Conservation (phyloP, 2,888 invertebrate genomes). For the Anthrax anthrax region DNA sequence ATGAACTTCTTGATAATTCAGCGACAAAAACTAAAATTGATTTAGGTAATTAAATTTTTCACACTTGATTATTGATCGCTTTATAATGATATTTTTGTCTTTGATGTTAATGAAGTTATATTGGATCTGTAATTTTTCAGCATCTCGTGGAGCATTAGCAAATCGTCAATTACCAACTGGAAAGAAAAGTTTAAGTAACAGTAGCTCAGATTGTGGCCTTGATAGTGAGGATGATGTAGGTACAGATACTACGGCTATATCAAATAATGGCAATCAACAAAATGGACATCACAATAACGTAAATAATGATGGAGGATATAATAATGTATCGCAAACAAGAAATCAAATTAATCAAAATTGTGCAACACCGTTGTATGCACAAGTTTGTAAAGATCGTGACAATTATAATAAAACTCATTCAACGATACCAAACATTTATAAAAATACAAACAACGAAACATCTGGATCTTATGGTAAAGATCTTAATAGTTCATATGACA, state of each 20-base stretch:
- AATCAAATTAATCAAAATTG: conserved; percentile 29
- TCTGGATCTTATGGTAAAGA: conserved; percentile 21
- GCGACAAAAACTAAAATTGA: conserved; percentile 75
- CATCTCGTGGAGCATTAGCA: conserved; percentile 59
- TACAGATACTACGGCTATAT: conserved; percentile 43
- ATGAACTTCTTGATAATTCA: conserved; percentile 74
- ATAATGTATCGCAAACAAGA: not conserved
- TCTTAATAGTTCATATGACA: conserved; percentile 35
- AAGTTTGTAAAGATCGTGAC: conserved; percentile 38
- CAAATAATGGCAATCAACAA: conserved; percentile 29
- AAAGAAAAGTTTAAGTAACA: conserved; percentile 40
- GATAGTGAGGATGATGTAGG: conserved; percentile 41
- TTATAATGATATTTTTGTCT: not conserved
- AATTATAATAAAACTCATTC: conserved; percentile 14
- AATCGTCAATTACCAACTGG: conserved; percentile 52
- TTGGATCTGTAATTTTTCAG: conserved; percentile 26
- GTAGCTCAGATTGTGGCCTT: conserved; percentile 62
- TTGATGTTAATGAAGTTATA: not conserved
- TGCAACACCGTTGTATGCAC: conserved; percentile 33
- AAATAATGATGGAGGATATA: conserved; percentile 1
- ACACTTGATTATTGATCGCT: not conserved
- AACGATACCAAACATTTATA: conserved; percentile 31
- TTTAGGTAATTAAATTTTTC: conserved; percentile 37
- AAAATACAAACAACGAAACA: conserved; percentile 26
- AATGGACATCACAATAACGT: conserved; percentile 16